Conservation (phyloP, 1,140 invertebrate genomes). For the Drosophila gunungcola region DNA sequence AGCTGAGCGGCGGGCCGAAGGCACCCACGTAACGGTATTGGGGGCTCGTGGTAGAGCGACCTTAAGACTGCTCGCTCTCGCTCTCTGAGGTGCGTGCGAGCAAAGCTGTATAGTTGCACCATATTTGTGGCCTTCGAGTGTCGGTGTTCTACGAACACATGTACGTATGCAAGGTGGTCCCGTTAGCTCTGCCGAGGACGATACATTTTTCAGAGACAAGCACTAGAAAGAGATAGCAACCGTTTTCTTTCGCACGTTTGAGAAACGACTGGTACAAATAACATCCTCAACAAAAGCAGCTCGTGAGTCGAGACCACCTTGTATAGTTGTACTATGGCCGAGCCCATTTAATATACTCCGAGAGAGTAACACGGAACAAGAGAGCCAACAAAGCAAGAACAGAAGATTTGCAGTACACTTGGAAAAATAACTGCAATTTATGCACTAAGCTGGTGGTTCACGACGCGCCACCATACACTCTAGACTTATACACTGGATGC, state of each 20-base stretch:
- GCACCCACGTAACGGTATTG: conserved; percentile 5
- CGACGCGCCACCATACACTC: no score
- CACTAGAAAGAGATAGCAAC: no score
- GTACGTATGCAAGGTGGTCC: no score
- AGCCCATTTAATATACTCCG: background rate
- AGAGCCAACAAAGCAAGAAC: background rate
- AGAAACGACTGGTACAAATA: no score
- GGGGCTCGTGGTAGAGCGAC: conserved; percentile 4
- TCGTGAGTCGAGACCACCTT: no score
- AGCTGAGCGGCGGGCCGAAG: conserved; percentile 4
- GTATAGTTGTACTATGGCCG: background rate
- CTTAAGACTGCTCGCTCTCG: conserved; percentile 6
- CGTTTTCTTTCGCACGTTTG: no score
- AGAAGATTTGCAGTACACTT: background rate
- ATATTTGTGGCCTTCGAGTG: background rate
- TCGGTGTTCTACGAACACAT: background rate
- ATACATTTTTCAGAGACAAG: no score
- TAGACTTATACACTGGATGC: no score
- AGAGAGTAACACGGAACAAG: background rate
- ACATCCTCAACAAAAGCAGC: no score
- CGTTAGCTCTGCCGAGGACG: no score
- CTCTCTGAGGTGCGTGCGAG: background rate
- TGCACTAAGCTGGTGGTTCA: no score
- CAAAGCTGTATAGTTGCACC: no score
- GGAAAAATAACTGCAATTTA: background rate